Base-by-base conservation (phyloP, 2,797 vertebrate species). In the Coracias cyanogaster region DNA sequence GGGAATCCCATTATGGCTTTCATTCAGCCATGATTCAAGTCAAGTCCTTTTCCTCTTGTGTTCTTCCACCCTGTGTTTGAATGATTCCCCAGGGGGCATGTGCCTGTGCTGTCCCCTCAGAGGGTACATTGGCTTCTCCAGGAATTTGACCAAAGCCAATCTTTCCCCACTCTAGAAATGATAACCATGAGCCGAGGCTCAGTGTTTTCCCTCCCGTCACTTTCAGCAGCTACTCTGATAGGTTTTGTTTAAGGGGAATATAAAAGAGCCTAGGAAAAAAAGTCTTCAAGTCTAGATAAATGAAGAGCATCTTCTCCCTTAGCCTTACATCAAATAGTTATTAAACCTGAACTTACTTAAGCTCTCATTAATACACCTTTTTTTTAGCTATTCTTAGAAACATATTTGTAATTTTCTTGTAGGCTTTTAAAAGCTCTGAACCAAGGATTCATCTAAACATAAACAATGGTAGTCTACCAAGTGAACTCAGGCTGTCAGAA, bases 91-190 rank as follows among this genome's bases (percentile, higher is more conserved):
- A 29, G 41, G 51, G 28, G 84, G 9, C 37, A 62, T n/a, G 10
- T 0, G 1, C 21, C 10, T 1, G 1, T 61, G 37, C 16, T 1
- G 4, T 16, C 3, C 35, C 20, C 18, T 86, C 41, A 11, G 26
- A 64, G 18, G 14, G 6, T 57, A 46, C 54, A 2, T 11, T 82
- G 43, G 10, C 3, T 78, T 13, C 66, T 82, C 21, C 51, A 41
- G 51, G 25, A 17, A 76, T 87, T 39, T 78, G 17, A 70, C 15
- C 13, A 29, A 81, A 61, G 57, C 28, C 4, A 48, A 0, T 52
- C 13, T 79, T 51, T 9, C 15, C 2, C 2, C 4, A 10, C 15
- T 61, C 58, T 69, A 14, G 29, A 61, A 58, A 71, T 48, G n/a
- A 57, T 7, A 72, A 4, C 11, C 4, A 6, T 3, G 22, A 35